These are phyloP conservation scores for Xanthorhoe spadicearia DNA, from an alignment of 2,888 invertebrate species.

Conservation along the genomic window DNA sequence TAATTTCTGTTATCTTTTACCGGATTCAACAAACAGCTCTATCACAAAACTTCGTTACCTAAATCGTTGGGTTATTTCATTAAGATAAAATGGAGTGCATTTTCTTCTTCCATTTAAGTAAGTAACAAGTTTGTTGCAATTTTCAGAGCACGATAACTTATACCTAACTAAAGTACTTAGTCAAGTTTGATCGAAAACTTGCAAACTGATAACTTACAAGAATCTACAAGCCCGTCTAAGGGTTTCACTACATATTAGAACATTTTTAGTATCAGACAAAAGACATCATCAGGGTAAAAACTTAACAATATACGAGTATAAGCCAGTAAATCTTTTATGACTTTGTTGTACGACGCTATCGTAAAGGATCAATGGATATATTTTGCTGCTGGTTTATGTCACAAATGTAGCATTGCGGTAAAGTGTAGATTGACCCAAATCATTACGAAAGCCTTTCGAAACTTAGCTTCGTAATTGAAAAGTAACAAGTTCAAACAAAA, in stretches of 20 bases:
- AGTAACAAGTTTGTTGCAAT: slow-evolving; percentile 58
- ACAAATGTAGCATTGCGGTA: background rate
- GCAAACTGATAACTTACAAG: slow-evolving; percentile 46
- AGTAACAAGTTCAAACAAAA: slow-evolving; percentile 44
- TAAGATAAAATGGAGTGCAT: slow-evolving; percentile 50
- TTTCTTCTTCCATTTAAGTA: slow-evolving; percentile 51
- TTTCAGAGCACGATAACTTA: slow-evolving; percentile 52
- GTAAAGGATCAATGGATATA: background rate
- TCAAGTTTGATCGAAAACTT: slow-evolving; percentile 57
- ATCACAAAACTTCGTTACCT: slow-evolving; percentile 21
- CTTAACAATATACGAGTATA: background rate
- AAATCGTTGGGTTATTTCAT: slow-evolving; percentile 43
- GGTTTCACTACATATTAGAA: slow-evolving; percentile 4
- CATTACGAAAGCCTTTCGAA: slow-evolving; percentile 27
- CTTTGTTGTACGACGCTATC: too few species aligned
- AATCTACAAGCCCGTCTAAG: slow-evolving; percentile 29
- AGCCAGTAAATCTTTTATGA: too few species aligned
- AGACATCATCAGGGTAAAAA: background rate
- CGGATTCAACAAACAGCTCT: slow-evolving; percentile 17
- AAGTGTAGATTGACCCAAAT: slow-evolving; percentile 2
- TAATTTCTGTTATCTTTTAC: slow-evolving; percentile 19
- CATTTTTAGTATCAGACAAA: slow-evolving; percentile 5
- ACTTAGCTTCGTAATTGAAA: slow-evolving; percentile 39
- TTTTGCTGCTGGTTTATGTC: background rate
- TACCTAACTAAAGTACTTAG: slow-evolving; percentile 54